Percentiles rank a stretch among this genome's conserved stretches.
Conservation (phyloP, 2,888 invertebrate genomes). For the Morpho achilles region DNA sequence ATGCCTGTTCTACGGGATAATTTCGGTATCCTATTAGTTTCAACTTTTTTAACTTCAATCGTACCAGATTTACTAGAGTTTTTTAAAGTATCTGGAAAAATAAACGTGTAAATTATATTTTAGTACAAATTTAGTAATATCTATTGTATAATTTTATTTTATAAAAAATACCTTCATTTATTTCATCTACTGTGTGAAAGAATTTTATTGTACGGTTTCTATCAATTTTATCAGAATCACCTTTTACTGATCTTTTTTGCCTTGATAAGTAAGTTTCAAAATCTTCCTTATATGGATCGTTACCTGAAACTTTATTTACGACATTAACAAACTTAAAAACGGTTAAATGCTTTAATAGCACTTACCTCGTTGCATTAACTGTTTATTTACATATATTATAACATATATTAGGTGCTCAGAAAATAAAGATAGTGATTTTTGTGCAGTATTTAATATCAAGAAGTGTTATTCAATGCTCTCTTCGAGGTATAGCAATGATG, state of each 20-base stretch:
- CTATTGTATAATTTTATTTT: neutral
- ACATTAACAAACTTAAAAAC: neutral
- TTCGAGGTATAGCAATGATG: conserved; percentile 48
- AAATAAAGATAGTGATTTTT: conserved; percentile 34
- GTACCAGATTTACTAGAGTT: conserved; percentile 50
- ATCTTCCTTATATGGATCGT: conserved; percentile 28
- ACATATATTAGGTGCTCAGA: conserved; percentile 11
- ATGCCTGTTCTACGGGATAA: conserved; percentile 41
- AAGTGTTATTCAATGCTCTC: conserved; percentile 41
- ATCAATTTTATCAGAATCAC: conserved; percentile 32
- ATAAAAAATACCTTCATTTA: conserved; percentile 32
- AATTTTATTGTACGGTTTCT: conserved; percentile 48
- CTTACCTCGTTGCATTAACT: conserved; percentile 10
- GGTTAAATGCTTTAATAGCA: neutral
- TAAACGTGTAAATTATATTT: neutral
- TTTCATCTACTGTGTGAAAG: conserved; percentile 53
- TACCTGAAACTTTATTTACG: conserved; percentile 24
- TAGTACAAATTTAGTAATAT: neutral
- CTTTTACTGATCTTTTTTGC: conserved; percentile 45
- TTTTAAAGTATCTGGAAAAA: conserved; percentile 54
- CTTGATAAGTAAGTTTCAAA: conserved; percentile 31
- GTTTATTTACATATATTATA: neutral
- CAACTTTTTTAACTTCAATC: conserved; percentile 45
- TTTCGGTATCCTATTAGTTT: conserved; percentile 29
- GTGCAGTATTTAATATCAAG: conserved; percentile 43